Evolutionary conservation across 2,888 invertebrate genomes (phyloP).

Genomic region (Miltochrista miniata): DNA sequence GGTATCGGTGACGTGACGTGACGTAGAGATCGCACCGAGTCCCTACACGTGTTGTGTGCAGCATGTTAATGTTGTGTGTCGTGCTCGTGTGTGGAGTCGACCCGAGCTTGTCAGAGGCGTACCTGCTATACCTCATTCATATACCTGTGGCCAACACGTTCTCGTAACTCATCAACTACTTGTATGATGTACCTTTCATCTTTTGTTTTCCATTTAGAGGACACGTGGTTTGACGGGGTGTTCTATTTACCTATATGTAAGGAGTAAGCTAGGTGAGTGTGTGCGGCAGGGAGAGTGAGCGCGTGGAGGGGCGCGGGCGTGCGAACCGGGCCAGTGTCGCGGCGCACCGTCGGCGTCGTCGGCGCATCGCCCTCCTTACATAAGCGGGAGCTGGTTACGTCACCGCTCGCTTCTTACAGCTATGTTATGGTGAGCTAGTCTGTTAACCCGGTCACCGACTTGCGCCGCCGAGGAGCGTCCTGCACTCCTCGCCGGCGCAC

Average conservation of each 20-base stretch:
- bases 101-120: not conserved
- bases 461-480: not conserved
- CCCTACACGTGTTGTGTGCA: not conserved
- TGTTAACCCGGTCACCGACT: conserved; percentile 17
- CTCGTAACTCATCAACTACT: not conserved
- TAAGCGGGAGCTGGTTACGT: conserved; percentile 15
- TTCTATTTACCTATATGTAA: not conserved
- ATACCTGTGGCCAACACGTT: not conserved
- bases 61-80: not conserved
- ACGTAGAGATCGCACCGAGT: not conserved
- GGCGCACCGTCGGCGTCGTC: conserved; percentile 1
- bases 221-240: not conserved
- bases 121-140: conserved; percentile 1
- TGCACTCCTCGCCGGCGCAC: not conserved
- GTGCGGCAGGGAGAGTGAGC: too few relatives aligned
- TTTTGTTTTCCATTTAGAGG: too few relatives aligned
- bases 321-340: conserved; percentile 19
- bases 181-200: too few relatives aligned
- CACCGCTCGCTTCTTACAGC: conserved; percentile 8
- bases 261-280: not conserved
- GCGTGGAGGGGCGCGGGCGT: conserved; percentile 2
- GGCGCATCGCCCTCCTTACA: conserved; percentile 10
- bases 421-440: conserved; percentile 5
- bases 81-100: not conserved
- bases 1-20: not conserved